Base-by-base conservation (phyloP, 2,888 invertebrate species). In the Drosophila lacicola region DNA sequence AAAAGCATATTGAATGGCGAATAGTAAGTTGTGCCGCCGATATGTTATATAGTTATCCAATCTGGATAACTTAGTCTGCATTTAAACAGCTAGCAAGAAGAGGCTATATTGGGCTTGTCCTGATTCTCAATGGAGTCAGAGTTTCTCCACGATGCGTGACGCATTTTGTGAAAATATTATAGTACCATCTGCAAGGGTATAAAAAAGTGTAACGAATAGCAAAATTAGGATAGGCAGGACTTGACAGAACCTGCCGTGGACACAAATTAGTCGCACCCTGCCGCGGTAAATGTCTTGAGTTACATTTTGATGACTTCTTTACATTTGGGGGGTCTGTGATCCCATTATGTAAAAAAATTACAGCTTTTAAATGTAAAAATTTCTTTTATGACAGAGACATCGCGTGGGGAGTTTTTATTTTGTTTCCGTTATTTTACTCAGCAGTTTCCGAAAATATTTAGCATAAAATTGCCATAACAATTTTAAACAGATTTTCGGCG, bases 221-320 rank as follows among this genome's bases (percentile, higher is more conserved):
- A 71, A 79, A 84, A 78, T 84, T 71, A 74, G 73, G 56, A 74
- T 73, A 51, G 57, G 62, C 55, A 62, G 58, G 60, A 73, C 53
- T 77, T 64, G 46, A 53, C 54, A 58, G 55, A 57, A 57, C 58
- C 63, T 64, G 74, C 33, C 65, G 64, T 51, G 70, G 64, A 84
- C 74, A 71, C 70, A 74, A 83, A 83, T 83, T 83, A 83, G 83
- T 83, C 88, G 72, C 72, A 66, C 86, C 69, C 78, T 70, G 83
- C 53, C 69, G 70, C 63, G 65, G 63, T 34, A 53, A 79, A 75
- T 71, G 76, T 88, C 88, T 84, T 84, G 75, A 84, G 88, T 84
- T 86, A 84, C 88, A 88, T 80, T 84, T 84, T 84, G 83, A 84
- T 84, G 84, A 86, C 84, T 88, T 84, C 78, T 88, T 83, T 78